Evolutionary conservation across 2,888 invertebrate genomes (phyloP), one percentile per base, ranked within the genome.

Genomic region (Nomada lathburiana): DNA sequence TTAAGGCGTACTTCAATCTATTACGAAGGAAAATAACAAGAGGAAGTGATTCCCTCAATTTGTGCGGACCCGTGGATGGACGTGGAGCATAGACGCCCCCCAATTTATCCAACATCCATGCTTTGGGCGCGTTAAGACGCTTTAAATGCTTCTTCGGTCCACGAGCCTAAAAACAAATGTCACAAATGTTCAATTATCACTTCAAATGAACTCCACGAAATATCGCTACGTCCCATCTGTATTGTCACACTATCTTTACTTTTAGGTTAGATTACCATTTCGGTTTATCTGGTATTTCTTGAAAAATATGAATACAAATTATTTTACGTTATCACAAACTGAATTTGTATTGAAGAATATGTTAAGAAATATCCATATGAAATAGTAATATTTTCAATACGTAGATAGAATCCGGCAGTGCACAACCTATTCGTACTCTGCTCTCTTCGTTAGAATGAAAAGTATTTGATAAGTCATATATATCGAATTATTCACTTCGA

Each of bases 81-180:
- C 99, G 97, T 86, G 99, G 99, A 89, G 99, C 99, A 94, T 98
- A 99, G 80, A 98, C 98, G 93, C 99, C 99, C 87, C 98, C 98
- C 92, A 99, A 95, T 95, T 99, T 99, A 96, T 99, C 99, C 96
- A 99, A 96, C 99, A 99, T 99, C 99, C 99, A 99, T 97, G 99
- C 98, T 95, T 99, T 99, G 16, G 99, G 99, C 81, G 99, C 99
- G 94, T 98, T 97, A 93, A 99, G 96, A 95, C 99, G 98, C 97
- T 99, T 99, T 96, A 99, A 96, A 95, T 99, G 99, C 96, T 99
- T 99, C 95, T 99, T 99, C 64, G 99, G 99, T 94, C 99, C 99
- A 95, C 99, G 98, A 95, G 98, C 98, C 99, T 98, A 94, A 86
- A 86, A 86, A 86, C 73, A 74, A 63, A 57, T 53, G 18, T n/a